Evolutionary conservation across 2,797 vertebrate species (phyloP), one percentile per base, ranked within the genome.

Genomic region (Clarias platycephalus): DNA sequence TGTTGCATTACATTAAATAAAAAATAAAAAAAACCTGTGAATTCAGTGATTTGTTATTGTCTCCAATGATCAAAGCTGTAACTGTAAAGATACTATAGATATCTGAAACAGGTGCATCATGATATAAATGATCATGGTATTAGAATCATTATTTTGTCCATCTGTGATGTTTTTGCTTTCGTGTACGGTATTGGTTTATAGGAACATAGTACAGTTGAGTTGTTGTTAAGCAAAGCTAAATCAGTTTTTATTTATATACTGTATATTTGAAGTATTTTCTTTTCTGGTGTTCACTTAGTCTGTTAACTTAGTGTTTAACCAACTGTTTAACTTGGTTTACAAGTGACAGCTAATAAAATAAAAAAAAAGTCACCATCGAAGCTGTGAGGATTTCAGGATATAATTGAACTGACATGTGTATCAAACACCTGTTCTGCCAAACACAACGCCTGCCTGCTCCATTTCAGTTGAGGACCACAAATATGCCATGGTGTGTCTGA

Each of bases 341-440:
- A 31, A 80, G 31, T 84, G 83, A 79, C 75, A 44, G 64, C 63
- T 78, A 83, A 83, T 83, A 44, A 67, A 68, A 76, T n/a, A 78
- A 66, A 76, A 70, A 66, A 55, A 28, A 66, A 9, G 28, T 26
- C 18, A 20, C 53, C 13, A 18, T 5, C 5, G 63, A 83, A 60
- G 85, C 57, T n/a, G n/a, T 37, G 40, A 80, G 72, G 26, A 75
- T 80, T 89, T 79, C 20, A 16, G 34, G 77, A 87, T 72, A 26
- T 87, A 90, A 89, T 89, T 88, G 82, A 58, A 86, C 60, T 85
- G 90, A 89, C 87, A 40, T 80, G 86, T 89, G 85, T 87, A 87
- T 86, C 85, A 80, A 88, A 84, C 90, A 90, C 89, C 88, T 91
- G 89, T 85, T 84, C 83, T 64, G 55, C 80, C 64, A 88, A 86